Percentiles rank a stretch among this genome's conserved stretches.
These are phyloP conservation scores for Hippoglossus stenolepis DNA, from an alignment of 2,113 vertebrate genomes.

Conservation along the genomic window DNA sequence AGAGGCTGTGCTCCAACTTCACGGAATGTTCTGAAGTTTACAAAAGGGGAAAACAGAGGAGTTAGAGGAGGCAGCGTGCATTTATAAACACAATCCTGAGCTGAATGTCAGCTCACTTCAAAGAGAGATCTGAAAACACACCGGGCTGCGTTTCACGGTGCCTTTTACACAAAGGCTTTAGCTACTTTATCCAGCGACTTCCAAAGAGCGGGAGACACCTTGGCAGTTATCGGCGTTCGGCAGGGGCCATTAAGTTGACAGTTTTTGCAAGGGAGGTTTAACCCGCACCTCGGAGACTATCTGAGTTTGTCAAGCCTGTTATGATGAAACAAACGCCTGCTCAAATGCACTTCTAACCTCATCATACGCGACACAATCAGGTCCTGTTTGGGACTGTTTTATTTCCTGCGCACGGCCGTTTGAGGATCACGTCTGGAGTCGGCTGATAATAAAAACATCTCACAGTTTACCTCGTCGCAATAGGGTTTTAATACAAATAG, in stretches of 20 bases:
- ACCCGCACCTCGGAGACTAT: conserved; percentile 61
- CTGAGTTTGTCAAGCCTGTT: conserved; percentile 53
- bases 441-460: conserved; percentile 5
- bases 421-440: conserved; percentile 15
- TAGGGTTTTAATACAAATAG: background rate
- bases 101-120: conserved; percentile 76
- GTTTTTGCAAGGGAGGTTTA: conserved; percentile 57
- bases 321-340: conserved; percentile 52
- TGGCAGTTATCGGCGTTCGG: conserved; percentile 68
- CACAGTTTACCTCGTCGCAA: background rate
- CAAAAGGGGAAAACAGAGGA: conserved; percentile 38
- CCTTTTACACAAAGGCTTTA: conserved; percentile 65
- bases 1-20: conserved; percentile 30
- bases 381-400: conserved; percentile 3
- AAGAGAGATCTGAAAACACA: conserved; percentile 60
- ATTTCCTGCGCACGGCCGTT: background rate
- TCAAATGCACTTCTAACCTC: conserved; percentile 33
- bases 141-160: conserved; percentile 53
- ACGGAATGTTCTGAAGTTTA: conserved; percentile 39
- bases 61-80: conserved; percentile 23
- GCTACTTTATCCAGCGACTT: conserved; percentile 64
- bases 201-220: conserved; percentile 57
- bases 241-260: conserved; percentile 73
- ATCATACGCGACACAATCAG: conserved; percentile 37
- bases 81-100: conserved; percentile 56